Evolutionary conservation across 1,140 invertebrate genomes (phyloP), one percentile per base, ranked within the genome.

Genomic region (Cyphomyrmex costatus): DNA sequence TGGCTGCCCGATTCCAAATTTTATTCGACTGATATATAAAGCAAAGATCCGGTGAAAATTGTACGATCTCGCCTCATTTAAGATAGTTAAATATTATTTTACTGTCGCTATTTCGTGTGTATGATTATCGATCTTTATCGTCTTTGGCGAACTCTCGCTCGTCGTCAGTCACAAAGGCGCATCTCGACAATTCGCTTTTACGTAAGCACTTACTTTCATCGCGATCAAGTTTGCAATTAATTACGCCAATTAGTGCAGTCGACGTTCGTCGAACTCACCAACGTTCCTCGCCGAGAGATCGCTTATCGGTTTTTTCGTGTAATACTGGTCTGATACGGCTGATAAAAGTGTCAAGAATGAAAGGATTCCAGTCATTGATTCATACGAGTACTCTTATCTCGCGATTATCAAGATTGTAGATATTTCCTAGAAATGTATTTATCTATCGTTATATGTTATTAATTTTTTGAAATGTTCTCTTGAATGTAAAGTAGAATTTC

Each of bases 121-220:
- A 46, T n/a, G n/a, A 36, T 36, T 3, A 82, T 82, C 78, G 78
- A 82, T 82, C 30, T 70, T n/a, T 58, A 82, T 42, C 66, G 33
- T 8, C 6, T 30, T 46, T 46, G 21, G 66, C 36, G 36, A 60
- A 74, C 33, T 80, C 65, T 71, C 49, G 7, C 46, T 73, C 49
- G 79, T 19, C 33, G 16, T 80, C 21, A 21, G 27, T 42, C 36
- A 36, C 24, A 60, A 14, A 53, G 16, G 4, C 77, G 36, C 33
- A 30, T 73, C 78, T n/a, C 30, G 53, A 58, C 56, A 33, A 74
- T 83, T 74, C 53, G 33, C 21, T 49, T 83, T 83, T 83, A 83
- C 27, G 79, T 83, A 83, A 83, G 77, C 27, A 36, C 53, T 74
- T 74, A 83, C 79, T 83, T 83, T 83, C 79, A 74, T 83, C 68